A percentile compares a stretch with the other conserved stretches of the same genome.
These are phyloP conservation scores for Dicrurus megarhynchus DNA, from an alignment of 2,113 vertebrate genomes.

Conservation along the genomic window DNA sequence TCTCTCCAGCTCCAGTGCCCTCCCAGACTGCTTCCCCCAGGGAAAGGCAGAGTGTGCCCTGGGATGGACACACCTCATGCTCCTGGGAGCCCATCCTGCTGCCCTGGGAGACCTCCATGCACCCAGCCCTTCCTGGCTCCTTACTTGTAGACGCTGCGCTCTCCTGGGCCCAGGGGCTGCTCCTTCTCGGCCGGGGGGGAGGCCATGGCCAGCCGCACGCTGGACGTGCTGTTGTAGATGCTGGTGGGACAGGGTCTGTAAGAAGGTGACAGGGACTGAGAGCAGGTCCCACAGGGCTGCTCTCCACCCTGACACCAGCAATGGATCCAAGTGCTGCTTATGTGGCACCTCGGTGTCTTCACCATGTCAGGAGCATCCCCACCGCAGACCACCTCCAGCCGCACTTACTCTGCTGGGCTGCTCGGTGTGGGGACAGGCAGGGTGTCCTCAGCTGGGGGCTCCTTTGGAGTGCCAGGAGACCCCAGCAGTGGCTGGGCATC, in stretches of 20 bases:
- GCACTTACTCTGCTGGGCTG: not conserved
- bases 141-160: conserved; percentile 85
- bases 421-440: accelerated
- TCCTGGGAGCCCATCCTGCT: not conserved
- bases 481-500: not conserved
- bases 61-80: not conserved
- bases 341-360: accelerated
- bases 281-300: not conserved
- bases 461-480: not conserved
- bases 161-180: conserved; percentile 20
- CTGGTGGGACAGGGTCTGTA: conserved; percentile 63
- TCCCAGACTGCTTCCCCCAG: not conserved
- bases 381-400: not conserved
- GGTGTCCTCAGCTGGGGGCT: not conserved
- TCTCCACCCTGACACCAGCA: not conserved
- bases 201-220: not conserved
- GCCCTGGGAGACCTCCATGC: not conserved
- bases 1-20: not conserved
- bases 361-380: not conserved
- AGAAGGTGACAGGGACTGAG: not conserved
- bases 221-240: conserved; percentile 4
- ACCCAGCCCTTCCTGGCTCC: conserved; percentile 25
- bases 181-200: not conserved
- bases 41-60: not conserved
- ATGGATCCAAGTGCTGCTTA: accelerated